Conservation (phyloP, 2,888 invertebrate genomes). For the Slavum lentiscoides region DNA sequence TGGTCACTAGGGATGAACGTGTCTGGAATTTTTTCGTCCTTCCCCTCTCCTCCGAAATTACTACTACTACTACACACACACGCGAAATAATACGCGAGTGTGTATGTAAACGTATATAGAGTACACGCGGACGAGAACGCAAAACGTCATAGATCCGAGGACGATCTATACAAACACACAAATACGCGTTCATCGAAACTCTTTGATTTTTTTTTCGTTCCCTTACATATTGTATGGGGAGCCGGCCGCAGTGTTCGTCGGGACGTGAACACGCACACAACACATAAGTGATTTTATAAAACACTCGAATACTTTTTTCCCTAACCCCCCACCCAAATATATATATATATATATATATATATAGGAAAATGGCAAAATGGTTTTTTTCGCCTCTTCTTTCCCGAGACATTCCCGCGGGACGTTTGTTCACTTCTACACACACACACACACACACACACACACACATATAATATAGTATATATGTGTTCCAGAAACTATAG, state of each 20-base stretch:
- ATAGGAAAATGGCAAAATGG: slow-evolving; percentile 20
- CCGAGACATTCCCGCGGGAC: slow-evolving; percentile 35
- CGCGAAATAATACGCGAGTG: too few relatives aligned
- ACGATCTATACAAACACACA: not conserved
- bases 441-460: too few relatives aligned
- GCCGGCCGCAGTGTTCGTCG: not conserved
- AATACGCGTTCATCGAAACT: slow-evolving; percentile 8
- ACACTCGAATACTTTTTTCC: slow-evolving; percentile 28
- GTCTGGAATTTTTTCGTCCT: slow-evolving; percentile 14
- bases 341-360: not conserved
- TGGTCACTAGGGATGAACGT: slow-evolving; percentile 50
- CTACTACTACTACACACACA: not conserved
- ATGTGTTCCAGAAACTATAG: too few relatives aligned
- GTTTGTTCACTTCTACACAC: slow-evolving; percentile 20
- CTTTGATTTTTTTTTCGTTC: slow-evolving; percentile 31
- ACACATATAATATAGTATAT: not conserved
- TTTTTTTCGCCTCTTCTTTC: not conserved
- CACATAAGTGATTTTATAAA: slow-evolving; percentile 47
- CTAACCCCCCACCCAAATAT: not conserved
- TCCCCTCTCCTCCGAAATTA: not conserved
- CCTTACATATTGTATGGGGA: too few relatives aligned
- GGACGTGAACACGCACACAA: slow-evolving; percentile 17
- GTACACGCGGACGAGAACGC: not conserved
- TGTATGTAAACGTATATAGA: not conserved
- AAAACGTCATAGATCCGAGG: slow-evolving; percentile 26